Percentiles rank a stretch among this genome's conserved stretches.
These are phyloP conservation scores for Acanthiza pusilla DNA, from an alignment of 2,797 vertebrate genomes.

Conservation along the genomic window DNA sequence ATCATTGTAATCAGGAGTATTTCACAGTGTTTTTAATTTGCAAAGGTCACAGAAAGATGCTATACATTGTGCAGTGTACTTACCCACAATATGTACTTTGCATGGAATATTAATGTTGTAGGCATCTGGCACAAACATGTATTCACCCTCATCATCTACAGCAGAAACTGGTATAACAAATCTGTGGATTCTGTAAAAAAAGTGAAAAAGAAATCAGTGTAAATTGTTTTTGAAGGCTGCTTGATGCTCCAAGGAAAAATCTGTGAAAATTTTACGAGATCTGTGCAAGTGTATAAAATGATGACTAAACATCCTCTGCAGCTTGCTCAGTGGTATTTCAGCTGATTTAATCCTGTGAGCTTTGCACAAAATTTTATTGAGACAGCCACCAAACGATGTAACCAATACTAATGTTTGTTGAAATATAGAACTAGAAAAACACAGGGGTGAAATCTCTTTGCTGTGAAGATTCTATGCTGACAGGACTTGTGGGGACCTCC, in stretches of 20 bases:
- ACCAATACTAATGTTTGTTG: neutral
- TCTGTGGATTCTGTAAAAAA: slow-evolving; percentile 83
- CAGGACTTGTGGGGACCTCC: neutral
- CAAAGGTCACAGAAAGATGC: neutral
- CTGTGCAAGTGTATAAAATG: neutral
- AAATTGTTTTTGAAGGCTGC: neutral
- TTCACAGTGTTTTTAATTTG: neutral
- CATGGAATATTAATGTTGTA: slow-evolving; percentile 87
- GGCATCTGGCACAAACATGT: slow-evolving; percentile 92
- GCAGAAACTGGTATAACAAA: slow-evolving; percentile 81
- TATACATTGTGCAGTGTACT: neutral
- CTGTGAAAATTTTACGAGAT: neutral
- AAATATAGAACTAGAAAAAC: neutral
- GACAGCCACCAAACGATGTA: neutral
- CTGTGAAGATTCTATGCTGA: neutral
- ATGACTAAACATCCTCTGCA: neutral
- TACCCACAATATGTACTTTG: slow-evolving; percentile 93
- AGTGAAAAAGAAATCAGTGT: neutral
- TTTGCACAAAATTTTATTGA: neutral
- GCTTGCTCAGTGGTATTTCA: neutral
- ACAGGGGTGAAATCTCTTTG: neutral
- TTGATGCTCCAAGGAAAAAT: neutral
- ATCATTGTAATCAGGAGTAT: neutral
- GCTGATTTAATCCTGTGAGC: neutral
- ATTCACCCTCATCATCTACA: slow-evolving; percentile 91